phyloP scores from a whole-genome alignment of 1,140 invertebrate species.

The Tetragonula clypearis region DNA sequence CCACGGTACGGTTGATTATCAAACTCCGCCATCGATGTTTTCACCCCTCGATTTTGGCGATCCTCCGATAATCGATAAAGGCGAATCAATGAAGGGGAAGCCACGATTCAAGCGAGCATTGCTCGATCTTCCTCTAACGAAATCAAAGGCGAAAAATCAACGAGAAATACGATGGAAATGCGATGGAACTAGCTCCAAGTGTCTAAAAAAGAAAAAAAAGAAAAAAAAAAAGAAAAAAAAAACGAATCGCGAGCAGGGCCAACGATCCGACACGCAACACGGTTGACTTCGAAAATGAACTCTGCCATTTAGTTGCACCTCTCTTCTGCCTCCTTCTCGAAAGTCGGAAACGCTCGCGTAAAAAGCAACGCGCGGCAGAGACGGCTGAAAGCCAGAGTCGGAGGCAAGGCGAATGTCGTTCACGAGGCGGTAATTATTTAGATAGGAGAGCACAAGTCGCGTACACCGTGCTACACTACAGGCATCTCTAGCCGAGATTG shows the following conservation, averaged over 20 bases:
- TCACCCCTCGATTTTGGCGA: neutral
- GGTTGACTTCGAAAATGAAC: neutral
- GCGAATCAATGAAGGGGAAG: neutral
- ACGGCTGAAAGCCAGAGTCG: neutral
- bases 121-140: neutral
- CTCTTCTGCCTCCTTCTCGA: neutral
- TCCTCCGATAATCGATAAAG: neutral
- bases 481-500: slow-evolving; percentile 48
- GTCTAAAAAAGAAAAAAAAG: neutral
- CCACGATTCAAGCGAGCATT: neutral
- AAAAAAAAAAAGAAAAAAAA: neutral
- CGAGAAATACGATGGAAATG: neutral
- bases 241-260: neutral
- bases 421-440: slow-evolving; percentile 47
- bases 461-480: slow-evolving; percentile 6
- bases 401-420: slow-evolving; percentile 2
- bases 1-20: neutral
- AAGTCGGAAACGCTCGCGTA: neutral
- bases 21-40: neutral
- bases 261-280: neutral
- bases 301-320: neutral
- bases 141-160: neutral
- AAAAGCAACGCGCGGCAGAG: neutral
- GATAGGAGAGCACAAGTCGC: slow-evolving; percentile 10
- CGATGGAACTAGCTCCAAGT: neutral